Base-by-base conservation (phyloP, 2,113 vertebrate genomes). In the Onychostoma macrolepis region DNA sequence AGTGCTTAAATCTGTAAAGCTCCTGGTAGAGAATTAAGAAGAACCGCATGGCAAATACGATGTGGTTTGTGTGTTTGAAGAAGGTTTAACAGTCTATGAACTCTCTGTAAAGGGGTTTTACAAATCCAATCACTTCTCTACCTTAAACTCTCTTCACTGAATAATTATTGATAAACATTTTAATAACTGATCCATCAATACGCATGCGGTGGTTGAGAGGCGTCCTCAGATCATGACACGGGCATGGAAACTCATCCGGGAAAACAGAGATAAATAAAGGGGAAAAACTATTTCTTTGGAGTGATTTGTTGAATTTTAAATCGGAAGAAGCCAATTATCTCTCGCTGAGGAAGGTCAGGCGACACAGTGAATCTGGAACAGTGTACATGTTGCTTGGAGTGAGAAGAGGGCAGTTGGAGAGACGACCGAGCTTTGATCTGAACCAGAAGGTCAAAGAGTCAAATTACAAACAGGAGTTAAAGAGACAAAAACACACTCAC, bases 291-390 rank as follows among this genome's bases (percentile, higher is more conserved):
- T 71, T 80, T 80, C 65, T 87, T 88, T 74, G 82, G 67, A 72
- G 58, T 61, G 84, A 88, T 86, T 79, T 85, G 63, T 67, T 71
- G 89, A 85, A 89, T 89, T 87, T 87, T 87, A 69, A 90, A 87
- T 86, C 78, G 71, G 80, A 88, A 36, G 76, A 28, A 88, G 58
- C 88, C 61, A 89, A 89, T 89, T 84, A 89, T 88, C 79, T 83
- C 61, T 43, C n/a, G 19, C 45, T 48, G n/a, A 71, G 67, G 65
- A 61, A 72, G 83, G 80, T 83, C 83, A 82, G 5, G 79, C 83
- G 67, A 67, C 72, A 65, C 58, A 50, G 83, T 71, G 4, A 61
- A 85, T 71, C 26, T n/a, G 58, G 72, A 86, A 48, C 26, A 72
- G 69, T 67, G 50, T 24, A 24, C 56, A 69, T 43, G 56, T 75